Base-by-base conservation (phyloP, 2,113 vertebrate species). In the Dunckerocampus dactyliophorus region DNA sequence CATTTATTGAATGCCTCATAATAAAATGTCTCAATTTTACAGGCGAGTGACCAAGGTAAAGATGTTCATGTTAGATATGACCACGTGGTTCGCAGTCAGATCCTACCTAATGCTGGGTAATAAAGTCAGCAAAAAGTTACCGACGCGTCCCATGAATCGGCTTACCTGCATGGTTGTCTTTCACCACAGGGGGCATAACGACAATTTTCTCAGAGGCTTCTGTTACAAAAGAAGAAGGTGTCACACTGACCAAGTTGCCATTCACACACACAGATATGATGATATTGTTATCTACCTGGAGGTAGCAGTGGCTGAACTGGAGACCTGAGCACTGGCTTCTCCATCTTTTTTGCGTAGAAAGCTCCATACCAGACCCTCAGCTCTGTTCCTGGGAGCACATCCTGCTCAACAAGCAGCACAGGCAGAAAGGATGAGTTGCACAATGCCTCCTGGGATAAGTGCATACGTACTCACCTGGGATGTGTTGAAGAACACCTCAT, bases 271-370 rank as follows among this genome's bases (percentile, higher is more conserved):
- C 10, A 43, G 4, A 51, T 22, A 6, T 24, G 0, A 51, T 7
- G 43, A 63, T 9, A 16, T 19, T 3, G 13, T 22, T 22, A 58
- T 6, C 14, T 71, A 93, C 92, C 75, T 90, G 92, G 82, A 79
- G 60, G 82, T 22, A 67, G 87, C 75, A 84, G 80, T 15, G 57
- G 71, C 16, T 84, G 72, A 63, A 89, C 69, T 34, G 90, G 89
- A 60, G 92, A 91, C 84, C 90, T 94, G 72, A 99, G 89, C 85
- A 94, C 62, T 43, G 93, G 91, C 81, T 92, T 96, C 83, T 98
- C 95, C 95, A 99, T 98, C 92, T 93, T 98, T 88, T 96, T 97
- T 80, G 95, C 95, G 1, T 98, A 99, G 85, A 99, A 99, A 54
- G 95, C 97, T 14, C 96, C 96, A 5, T 99, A 99, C 96, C 97